Evolutionary conservation across 2,797 vertebrate genomes (phyloP).

Genomic region (Cephalopachus bancanus): DNA sequence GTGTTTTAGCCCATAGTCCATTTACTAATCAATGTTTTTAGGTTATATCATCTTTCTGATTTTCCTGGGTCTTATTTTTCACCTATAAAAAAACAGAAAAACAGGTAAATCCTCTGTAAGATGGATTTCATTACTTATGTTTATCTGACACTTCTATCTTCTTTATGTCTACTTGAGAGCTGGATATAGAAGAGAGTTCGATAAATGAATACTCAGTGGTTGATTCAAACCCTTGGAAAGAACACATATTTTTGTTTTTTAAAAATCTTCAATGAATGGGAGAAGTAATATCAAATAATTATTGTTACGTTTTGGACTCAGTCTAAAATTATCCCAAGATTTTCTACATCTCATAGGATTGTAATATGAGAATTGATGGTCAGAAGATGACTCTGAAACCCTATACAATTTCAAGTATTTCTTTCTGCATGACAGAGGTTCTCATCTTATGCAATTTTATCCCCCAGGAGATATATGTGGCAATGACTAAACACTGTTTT

Average conservation of each 20-base stretch:
- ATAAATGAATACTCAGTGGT: neutral
- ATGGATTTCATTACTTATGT: neutral
- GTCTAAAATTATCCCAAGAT: neutral
- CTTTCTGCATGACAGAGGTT: neutral
- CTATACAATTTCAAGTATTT: neutral
- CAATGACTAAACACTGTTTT: neutral
- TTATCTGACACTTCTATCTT: neutral
- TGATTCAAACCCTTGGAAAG: neutral
- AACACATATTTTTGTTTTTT: neutral
- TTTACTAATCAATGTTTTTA: conserved; percentile 5
- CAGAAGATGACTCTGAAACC: neutral
- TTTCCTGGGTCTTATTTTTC: conserved; percentile 21
- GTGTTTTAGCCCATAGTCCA: neutral
- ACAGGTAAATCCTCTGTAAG: neutral
- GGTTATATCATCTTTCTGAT: neutral
- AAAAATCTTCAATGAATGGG: neutral
- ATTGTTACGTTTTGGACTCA: neutral
- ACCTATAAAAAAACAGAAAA: neutral
- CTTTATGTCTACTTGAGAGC: neutral
- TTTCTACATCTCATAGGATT: neutral
- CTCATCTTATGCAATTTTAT: neutral
- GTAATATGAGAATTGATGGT: neutral
- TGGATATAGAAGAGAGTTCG: neutral
- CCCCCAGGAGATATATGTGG: neutral
- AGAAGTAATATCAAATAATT: neutral